A percentile compares a stretch with the other conserved stretches of the same genome.
phyloP scores from a whole-genome alignment of 2,113 vertebrate species.

The Onychostoma macrolepis region DNA sequence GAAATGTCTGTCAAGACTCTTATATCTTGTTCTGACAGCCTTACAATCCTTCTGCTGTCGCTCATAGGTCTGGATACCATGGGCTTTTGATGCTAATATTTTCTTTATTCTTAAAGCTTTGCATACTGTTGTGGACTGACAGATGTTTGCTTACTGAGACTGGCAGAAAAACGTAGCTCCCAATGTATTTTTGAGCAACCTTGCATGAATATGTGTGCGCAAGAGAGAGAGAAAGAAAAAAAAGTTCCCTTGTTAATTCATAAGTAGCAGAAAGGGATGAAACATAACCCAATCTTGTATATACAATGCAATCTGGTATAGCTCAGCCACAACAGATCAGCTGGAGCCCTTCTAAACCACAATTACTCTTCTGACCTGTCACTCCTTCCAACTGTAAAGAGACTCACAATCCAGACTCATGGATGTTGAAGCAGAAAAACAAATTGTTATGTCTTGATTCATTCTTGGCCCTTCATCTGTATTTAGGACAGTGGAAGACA shows the following conservation, averaged over 20 bases:
- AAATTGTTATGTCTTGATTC: neutral
- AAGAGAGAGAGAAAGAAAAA: neutral
- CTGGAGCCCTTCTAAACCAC: slow-evolving; percentile 6
- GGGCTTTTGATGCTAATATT: slow-evolving; percentile 13
- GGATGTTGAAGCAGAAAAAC: neutral
- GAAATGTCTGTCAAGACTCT: slow-evolving; percentile 12
- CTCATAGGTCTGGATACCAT: slow-evolving; percentile 9
- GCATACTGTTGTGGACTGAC: slow-evolving; percentile 5
- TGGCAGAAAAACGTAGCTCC: neutral
- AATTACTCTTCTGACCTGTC: neutral
- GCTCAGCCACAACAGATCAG: slow-evolving; percentile 24
- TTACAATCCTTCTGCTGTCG: slow-evolving; percentile 26
- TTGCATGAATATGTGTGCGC: neutral
- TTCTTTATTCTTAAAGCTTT: neutral
- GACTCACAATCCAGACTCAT: neutral
- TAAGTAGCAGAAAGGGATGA: neutral
- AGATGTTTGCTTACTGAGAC: slow-evolving; percentile 11
- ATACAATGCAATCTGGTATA: neutral
- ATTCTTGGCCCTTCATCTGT: neutral
- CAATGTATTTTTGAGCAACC: neutral
- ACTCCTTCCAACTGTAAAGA: neutral
- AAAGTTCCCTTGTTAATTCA: neutral
- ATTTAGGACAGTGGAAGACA: neutral
- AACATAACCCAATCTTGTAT: neutral
- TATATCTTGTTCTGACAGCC: slow-evolving; percentile 36